phyloP scores from a whole-genome alignment of 2,888 invertebrate species.

The Petrophora chlorosata region DNA sequence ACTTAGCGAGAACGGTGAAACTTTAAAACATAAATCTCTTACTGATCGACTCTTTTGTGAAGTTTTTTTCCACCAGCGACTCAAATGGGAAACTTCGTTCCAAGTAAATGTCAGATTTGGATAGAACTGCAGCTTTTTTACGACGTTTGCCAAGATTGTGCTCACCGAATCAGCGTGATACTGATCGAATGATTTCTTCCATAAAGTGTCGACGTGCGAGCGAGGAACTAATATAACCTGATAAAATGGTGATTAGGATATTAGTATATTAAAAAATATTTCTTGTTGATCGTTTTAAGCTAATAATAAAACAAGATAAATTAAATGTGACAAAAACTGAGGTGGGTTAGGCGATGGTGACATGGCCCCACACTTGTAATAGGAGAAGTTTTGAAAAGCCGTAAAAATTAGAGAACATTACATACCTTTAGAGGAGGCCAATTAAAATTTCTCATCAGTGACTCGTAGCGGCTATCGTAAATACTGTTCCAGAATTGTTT shows the following conservation, averaged over 20 bases:
- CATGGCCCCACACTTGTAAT: no score
- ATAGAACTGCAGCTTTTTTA: slow-evolving; percentile 74
- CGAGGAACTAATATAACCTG: slow-evolving; percentile 71
- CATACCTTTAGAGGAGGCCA: slow-evolving; percentile 75
- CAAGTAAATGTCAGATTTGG: slow-evolving; percentile 67
- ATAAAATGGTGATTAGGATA: no score
- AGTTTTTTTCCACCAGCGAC: slow-evolving; percentile 68
- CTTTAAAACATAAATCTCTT: slow-evolving; percentile 31
- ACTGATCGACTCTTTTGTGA: slow-evolving; percentile 62
- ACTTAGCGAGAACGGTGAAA: not conserved
- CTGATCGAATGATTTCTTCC: slow-evolving; percentile 63
- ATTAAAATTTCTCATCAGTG: slow-evolving; percentile 65
- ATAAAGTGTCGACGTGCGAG: slow-evolving; percentile 64
- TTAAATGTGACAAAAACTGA: no score
- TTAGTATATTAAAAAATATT: no score
- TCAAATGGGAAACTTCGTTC: slow-evolving; percentile 75
- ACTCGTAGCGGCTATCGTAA: slow-evolving; percentile 70
- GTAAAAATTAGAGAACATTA: no score
- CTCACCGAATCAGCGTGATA: slow-evolving; percentile 61
- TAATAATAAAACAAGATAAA: no score
- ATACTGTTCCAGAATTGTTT: slow-evolving; percentile 66
- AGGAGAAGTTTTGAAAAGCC: no score
- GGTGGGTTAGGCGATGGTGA: no score
- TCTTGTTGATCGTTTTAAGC: no score
- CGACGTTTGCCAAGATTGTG: slow-evolving; percentile 64